These are phyloP conservation scores for Agrochola lychnidis DNA, from an alignment of 2,888 invertebrate species.

Conservation along the genomic window DNA sequence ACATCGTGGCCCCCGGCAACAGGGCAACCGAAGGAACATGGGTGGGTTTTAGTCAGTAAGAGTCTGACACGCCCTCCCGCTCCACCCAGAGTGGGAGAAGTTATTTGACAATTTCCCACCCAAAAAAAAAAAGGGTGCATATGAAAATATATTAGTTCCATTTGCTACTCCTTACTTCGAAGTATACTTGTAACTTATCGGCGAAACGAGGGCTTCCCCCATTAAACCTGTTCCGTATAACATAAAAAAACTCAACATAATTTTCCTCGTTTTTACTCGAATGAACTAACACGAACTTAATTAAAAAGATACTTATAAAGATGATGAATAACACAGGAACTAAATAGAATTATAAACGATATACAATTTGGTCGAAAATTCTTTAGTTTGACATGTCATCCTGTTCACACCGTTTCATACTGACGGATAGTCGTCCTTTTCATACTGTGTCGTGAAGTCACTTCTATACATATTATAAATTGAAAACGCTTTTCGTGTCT, in stretches of 20 bases:
- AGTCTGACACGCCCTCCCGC: too few relatives aligned
- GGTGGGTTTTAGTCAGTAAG: too few relatives aligned
- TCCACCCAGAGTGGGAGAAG: too few relatives aligned
- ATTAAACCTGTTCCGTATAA: neutral
- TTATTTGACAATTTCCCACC: too few relatives aligned
- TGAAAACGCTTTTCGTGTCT: too few relatives aligned
- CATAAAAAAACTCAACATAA: constrained; percentile 31
- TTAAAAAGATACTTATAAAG: constrained; percentile 33
- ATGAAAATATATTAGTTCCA: constrained; percentile 1
- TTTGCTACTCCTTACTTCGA: neutral
- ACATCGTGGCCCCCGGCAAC: too few relatives aligned
- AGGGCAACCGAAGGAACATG: too few relatives aligned
- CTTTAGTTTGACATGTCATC: neutral
- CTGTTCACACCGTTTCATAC: neutral
- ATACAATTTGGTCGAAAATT: constrained; percentile 18
- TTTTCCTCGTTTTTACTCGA: constrained; percentile 11
- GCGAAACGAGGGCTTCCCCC: constrained; percentile 10
- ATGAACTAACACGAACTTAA: constrained; percentile 31
- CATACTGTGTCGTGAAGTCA: neutral
- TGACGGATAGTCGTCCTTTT: neutral
- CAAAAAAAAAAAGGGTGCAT: too few relatives aligned
- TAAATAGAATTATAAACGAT: constrained; percentile 36
- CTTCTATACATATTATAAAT: too few relatives aligned
- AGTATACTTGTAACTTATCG: constrained; percentile 6
- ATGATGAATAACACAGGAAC: constrained; percentile 1